A percentile compares a stretch with the other conserved stretches of the same genome.
These are phyloP conservation scores for Gasterosteus aculeatus DNA, from an alignment of 2,113 vertebrate species.

Conservation along the genomic window DNA sequence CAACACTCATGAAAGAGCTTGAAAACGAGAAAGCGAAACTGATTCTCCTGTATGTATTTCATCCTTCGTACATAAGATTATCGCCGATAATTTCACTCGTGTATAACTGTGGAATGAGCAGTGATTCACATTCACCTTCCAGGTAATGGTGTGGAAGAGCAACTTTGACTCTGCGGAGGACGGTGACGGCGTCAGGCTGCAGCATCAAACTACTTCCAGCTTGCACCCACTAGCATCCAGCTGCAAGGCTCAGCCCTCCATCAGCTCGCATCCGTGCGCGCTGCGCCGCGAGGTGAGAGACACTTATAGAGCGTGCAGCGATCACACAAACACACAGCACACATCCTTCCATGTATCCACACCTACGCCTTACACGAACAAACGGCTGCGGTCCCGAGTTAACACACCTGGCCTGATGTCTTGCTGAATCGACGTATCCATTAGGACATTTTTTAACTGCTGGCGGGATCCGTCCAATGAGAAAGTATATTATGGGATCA, in stretches of 20 bases:
- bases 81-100: background rate
- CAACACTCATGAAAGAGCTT: background rate
- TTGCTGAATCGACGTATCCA: background rate
- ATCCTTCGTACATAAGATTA: background rate
- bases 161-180: constrained; percentile 86
- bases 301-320: background rate
- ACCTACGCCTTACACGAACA: background rate
- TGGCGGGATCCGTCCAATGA: constrained; percentile 7
- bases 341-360: background rate
- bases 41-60: background rate
- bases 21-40: background rate
- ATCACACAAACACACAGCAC: background rate
- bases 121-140: background rate
- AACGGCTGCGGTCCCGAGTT: background rate
- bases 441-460: constrained; percentile 28
- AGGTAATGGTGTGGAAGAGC: constrained; percentile 98
- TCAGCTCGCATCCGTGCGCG: constrained; percentile 16
- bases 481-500: constrained; percentile 1
- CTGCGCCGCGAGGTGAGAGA: constrained; percentile 60
- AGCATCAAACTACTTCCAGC: constrained; percentile 40
- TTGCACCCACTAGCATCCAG: constrained; percentile 45
- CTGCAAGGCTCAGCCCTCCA: constrained; percentile 19
- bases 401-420: background rate
- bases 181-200: constrained; percentile 74
- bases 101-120: background rate